These are phyloP conservation scores for Genyomyrus donnyi DNA, from an alignment of 2,113 vertebrate genomes.

Conservation along the genomic window DNA sequence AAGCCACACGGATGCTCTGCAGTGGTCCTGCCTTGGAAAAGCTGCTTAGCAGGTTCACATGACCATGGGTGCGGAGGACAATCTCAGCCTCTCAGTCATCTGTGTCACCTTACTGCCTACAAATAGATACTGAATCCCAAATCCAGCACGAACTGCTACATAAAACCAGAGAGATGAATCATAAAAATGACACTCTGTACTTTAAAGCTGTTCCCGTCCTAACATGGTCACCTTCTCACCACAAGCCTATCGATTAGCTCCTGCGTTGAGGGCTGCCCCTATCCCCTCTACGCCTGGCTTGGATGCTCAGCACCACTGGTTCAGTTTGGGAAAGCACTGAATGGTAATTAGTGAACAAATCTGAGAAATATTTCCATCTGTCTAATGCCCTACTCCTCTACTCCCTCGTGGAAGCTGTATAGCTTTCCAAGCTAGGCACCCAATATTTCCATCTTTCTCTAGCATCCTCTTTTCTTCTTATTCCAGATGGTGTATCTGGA, in stretches of 20 bases:
- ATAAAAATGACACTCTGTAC: not conserved
- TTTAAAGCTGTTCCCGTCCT: not conserved
- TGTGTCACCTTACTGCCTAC: not conserved
- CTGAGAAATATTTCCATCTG: not conserved
- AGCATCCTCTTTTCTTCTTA: not conserved
- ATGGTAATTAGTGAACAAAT: not conserved
- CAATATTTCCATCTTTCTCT: not conserved
- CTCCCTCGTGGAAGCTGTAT: not conserved
- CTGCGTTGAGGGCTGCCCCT: not conserved
- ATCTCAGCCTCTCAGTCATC: not conserved
- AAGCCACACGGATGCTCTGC: not conserved
- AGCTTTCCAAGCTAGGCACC: not conserved
- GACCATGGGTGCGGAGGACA: not conserved
- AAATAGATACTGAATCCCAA: not conserved
- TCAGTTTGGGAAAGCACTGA: not conserved
- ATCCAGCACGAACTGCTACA: not conserved
- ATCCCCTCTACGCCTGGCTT: not conserved
- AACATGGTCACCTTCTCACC: not conserved
- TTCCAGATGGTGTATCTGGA: not conserved
- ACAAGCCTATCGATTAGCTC: not conserved
- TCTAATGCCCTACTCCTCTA: not conserved
- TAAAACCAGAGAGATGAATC: not conserved
- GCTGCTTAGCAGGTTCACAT: not conserved
- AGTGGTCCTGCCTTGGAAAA: not conserved
- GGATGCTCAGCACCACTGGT: not conserved